These are phyloP conservation scores for Botia kubotai DNA, from an alignment of 2,797 vertebrate species.

Conservation along the genomic window DNA sequence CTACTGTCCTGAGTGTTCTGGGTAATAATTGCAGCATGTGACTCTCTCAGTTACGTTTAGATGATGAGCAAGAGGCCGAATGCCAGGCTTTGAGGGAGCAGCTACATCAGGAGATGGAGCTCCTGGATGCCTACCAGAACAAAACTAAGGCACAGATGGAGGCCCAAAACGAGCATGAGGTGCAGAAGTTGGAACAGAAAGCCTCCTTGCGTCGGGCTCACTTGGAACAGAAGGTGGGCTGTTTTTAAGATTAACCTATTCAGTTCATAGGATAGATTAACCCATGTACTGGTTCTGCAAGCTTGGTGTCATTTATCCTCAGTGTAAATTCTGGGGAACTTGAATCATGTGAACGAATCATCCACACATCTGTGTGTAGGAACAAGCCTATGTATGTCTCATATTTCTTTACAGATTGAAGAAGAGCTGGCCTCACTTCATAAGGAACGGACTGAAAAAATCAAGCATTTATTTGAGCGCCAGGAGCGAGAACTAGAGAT, in stretches of 20 bases:
- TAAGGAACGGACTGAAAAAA: constrained; percentile 96
- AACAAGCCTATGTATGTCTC: constrained; percentile 51
- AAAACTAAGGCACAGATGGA: constrained; percentile 99
- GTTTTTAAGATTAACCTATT: constrained; percentile 52
- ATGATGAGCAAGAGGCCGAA: constrained; percentile 98
- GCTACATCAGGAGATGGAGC: constrained; percentile 99
- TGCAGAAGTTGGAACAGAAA: constrained; percentile 97
- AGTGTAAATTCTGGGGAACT: background rate
- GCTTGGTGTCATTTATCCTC: background rate
- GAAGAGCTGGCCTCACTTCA: constrained; percentile 97
- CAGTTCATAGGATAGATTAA: background rate
- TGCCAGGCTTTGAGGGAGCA: constrained; percentile 98
- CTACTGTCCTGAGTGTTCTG: background rate
- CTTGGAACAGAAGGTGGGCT: constrained; percentile 97
- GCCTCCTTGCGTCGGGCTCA: constrained; percentile 95
- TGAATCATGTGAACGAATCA: background rate
- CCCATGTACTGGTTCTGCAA: background rate
- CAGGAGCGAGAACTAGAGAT: constrained; percentile 94
- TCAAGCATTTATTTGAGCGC: constrained; percentile 94
- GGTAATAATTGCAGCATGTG: constrained; percentile 79
- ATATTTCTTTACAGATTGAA: constrained; percentile 85
- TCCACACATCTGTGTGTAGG: background rate
- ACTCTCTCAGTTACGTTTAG: constrained; percentile 88
- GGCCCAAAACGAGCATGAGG: constrained; percentile 94
- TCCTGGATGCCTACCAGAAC: constrained; percentile 98